Conservation (phyloP, 1,140 invertebrate species). For the Drosophila trapezifrons region DNA sequence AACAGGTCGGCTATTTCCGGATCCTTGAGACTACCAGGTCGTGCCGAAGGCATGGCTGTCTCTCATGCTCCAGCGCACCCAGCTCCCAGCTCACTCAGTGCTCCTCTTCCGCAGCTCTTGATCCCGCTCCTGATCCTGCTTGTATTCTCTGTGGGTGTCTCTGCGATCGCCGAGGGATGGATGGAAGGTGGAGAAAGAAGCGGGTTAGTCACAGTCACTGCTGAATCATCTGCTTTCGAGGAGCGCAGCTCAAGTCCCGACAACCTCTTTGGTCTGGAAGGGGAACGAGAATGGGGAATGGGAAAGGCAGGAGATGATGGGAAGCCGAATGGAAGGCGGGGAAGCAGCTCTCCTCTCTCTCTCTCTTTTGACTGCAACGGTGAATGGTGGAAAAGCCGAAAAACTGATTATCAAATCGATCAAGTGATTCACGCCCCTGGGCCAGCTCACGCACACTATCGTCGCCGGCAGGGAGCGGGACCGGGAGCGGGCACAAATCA, state of each 20-base stretch:
- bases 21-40: conserved; percentile 97
- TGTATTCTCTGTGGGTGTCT: neutral
- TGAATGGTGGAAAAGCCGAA: conserved; percentile 25
- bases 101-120: conserved; percentile 12
- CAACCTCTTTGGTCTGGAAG: neutral
- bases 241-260: neutral
- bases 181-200: neutral
- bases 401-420: conserved; percentile 52
- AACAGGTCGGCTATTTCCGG: conserved; percentile 98
- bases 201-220: conserved; percentile 3
- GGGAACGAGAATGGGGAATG: neutral
- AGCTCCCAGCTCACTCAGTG: conserved; percentile 19
- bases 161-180: neutral
- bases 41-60: conserved; percentile 88
- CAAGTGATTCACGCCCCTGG: conserved; percentile 50
- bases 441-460: conserved; percentile 29
- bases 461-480: neutral
- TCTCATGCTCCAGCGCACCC: conserved; percentile 64
- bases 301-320: neutral
- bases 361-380: neutral
- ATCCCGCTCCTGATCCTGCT: neutral
- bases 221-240: neutral
- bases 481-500: conserved; percentile 10
- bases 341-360: neutral
- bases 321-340: neutral